Evolutionary conservation across 1,140 invertebrate genomes (phyloP).

Genomic region (Drosophila yakuba): DNA sequence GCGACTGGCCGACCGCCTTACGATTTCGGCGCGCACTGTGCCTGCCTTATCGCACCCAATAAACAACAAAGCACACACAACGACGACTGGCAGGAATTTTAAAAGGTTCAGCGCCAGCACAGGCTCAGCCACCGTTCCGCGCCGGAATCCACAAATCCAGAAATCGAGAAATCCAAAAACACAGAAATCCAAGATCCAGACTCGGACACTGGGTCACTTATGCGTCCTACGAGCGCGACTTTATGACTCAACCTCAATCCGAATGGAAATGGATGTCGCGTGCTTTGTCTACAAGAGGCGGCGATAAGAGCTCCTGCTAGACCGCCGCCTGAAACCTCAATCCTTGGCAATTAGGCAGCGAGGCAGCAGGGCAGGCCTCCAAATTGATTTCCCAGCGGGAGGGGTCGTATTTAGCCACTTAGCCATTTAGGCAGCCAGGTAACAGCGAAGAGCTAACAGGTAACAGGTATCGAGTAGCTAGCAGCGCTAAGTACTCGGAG

Average conservation of each 20-base stretch:
- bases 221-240: constrained; percentile 67
- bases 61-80: constrained; percentile 76
- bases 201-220: constrained; percentile 71
- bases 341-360: constrained; percentile 65
- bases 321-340: constrained; percentile 31
- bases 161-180: constrained; percentile 13
- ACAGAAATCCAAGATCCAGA: constrained; percentile 9
- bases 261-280: constrained; percentile 71
- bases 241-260: constrained; percentile 71
- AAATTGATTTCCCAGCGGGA: constrained; percentile 84
- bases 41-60: constrained; percentile 74
- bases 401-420: neutral
- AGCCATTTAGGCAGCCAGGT: constrained; percentile 22
- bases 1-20: constrained; percentile 52
- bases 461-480: constrained; percentile 11
- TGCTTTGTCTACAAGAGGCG: constrained; percentile 66
- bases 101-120: constrained; percentile 79
- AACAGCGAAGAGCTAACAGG: constrained; percentile 17
- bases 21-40: constrained; percentile 62
- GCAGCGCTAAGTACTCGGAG: constrained; percentile 44
- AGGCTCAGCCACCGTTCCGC: constrained; percentile 28
- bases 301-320: constrained; percentile 60
- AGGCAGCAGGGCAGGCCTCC: constrained; percentile 30
- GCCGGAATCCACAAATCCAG: constrained; percentile 19
- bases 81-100: constrained; percentile 80